Evolutionary conservation across 2,113 vertebrate genomes (phyloP), one percentile per base, ranked within the genome.

Genomic region (Porphyrio hochstetteri): DNA sequence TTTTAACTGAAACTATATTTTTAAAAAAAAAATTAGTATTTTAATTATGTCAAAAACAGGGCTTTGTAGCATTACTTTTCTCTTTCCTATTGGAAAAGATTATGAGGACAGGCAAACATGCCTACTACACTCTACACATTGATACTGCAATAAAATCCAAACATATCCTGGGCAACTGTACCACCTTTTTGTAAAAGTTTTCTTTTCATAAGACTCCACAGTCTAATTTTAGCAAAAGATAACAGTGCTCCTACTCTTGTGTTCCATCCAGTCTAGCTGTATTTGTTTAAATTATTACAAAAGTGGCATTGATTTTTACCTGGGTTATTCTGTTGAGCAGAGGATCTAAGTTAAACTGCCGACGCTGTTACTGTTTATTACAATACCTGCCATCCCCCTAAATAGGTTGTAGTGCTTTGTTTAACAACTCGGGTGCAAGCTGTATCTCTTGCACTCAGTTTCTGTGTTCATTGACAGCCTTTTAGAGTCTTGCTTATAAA

Each of bases 401-500:
- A 83, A 56, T n/a, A 79, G 46, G 50, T 8, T 44, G 24, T 11
- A 57, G 33, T 64, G 28, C 48, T 48, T 84, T 52, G 52, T 53
- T 35, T 31, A n/a, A 69, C 35, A 44, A 60, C 67, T 68, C 16
- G 23, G 10, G n/a, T 76, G 38, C 35, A 71, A 84, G 42, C 31
- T 53, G 70, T 31, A 35, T 63, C 27, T 91, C n/a, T 24, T 85
- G 36, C 14, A 23, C 33, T 86, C 67, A 44, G 71, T 33, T 40
- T 52, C 36, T 78, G 8, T 78, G 35, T 69, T 93, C 25, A n/a
- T 55, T 82, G 79, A n/a, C 8, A 85, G 36, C 42, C 36, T 55
- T 3, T 60, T 85, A 31, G 78, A 94, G 55, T 48, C 67, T 57
- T 92, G 55, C 75, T 90, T 69, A 75, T 86, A 86, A 97, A 92